A percentile compares a stretch with the other conserved stretches of the same genome.
Evolutionary conservation across 2,888 invertebrate species (phyloP).

Genomic region (Lutraria lutraria): DNA sequence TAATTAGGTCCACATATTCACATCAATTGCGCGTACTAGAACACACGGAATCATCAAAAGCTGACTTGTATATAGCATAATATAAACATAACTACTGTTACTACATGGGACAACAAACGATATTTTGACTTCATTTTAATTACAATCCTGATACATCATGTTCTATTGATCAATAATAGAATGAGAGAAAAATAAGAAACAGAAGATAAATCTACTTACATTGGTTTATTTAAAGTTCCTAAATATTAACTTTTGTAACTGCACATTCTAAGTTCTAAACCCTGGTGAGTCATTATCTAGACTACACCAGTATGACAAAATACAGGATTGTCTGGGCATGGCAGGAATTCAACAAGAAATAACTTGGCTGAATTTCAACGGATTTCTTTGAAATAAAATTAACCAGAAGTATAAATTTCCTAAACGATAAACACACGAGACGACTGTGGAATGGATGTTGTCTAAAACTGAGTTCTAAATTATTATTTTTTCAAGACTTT

Average conservation of each 20-base stretch:
- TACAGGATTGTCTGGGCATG: slow-evolving; percentile 13
- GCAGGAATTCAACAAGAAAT: neutral
- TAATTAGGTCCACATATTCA: neutral
- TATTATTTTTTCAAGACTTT: neutral
- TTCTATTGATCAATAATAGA: too few species aligned
- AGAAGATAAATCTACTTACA: neutral
- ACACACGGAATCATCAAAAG: too few species aligned
- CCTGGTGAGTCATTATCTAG: neutral
- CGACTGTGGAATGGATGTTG: neutral
- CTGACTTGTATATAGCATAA: too few species aligned
- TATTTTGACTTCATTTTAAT: too few species aligned
- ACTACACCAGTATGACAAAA: neutral
- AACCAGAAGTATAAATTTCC: neutral
- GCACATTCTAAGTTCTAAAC: neutral
- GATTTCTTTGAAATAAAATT: slow-evolving; percentile 21
- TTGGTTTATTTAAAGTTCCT: slow-evolving; percentile 1
- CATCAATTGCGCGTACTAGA: neutral
- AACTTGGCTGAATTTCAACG: slow-evolving; percentile 10
- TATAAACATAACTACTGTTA: too few species aligned
- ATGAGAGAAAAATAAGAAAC: too few species aligned
- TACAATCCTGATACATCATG: too few species aligned
- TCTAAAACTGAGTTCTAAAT: neutral
- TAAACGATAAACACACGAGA: neutral
- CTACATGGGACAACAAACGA: too few species aligned
- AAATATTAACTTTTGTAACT: neutral